phyloP scores from a whole-genome alignment of 2,113 vertebrate genomes.

The Bufo gargarizans region DNA sequence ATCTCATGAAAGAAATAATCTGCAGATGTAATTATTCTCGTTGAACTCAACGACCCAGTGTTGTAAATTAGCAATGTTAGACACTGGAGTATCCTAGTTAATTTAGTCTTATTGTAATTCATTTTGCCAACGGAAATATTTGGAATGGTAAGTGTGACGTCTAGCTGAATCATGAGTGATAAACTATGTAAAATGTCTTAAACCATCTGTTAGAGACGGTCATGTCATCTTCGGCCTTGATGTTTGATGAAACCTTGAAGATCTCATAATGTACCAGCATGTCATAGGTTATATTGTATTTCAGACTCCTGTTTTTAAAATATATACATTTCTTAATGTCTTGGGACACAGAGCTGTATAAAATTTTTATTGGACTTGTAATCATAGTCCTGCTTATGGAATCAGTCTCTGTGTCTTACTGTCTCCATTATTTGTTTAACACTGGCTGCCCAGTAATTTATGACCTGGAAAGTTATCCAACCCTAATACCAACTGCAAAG shows the following conservation, averaged over 20 bases:
- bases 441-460: conserved; percentile 55
- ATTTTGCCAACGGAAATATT: neutral
- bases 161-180: neutral
- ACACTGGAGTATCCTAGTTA: neutral
- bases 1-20: too few species aligned
- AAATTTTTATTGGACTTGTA: conserved; percentile 55
- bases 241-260: neutral
- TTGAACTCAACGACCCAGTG: too few species aligned
- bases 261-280: neutral
- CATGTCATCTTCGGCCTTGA: neutral
- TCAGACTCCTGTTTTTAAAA: conserved; percentile 53
- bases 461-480: conserved; percentile 53
- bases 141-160: neutral
- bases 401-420: conserved; percentile 55
- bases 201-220: neutral
- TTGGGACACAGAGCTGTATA: conserved; percentile 53
- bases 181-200: neutral
- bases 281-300: conserved; percentile 14
- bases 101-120: neutral
- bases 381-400: conserved; percentile 53
- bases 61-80: too few species aligned
- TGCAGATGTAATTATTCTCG: too few species aligned
- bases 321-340: conserved; percentile 51
- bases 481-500: conserved; percentile 50
- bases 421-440: conserved; percentile 57